Conservation (phyloP, 2,113 vertebrate species). For the Hippocampus comes region DNA sequence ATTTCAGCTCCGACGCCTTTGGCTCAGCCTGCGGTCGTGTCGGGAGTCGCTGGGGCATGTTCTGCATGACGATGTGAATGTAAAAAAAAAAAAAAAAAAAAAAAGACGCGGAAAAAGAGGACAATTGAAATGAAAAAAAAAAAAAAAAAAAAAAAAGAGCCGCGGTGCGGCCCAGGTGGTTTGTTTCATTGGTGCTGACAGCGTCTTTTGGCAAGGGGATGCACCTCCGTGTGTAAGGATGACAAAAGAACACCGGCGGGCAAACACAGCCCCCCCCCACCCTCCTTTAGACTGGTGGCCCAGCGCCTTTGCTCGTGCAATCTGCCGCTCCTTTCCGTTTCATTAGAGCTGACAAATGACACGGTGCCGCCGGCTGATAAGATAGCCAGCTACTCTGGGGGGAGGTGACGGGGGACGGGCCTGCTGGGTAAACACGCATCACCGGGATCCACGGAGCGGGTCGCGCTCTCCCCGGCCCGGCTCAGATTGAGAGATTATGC, state of each 20-base stretch:
- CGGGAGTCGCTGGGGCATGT: slow-evolving; percentile 33
- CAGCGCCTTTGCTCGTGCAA: slow-evolving; percentile 39
- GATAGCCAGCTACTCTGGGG: slow-evolving; percentile 31
- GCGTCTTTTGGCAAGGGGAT: slow-evolving; percentile 27
- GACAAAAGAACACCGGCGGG: slow-evolving; percentile 41
- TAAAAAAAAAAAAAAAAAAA: neutral
- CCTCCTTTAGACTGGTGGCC: slow-evolving; percentile 8
- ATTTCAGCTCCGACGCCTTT: neutral
- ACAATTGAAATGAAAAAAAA: slow-evolving; percentile 24
- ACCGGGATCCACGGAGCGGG: slow-evolving; percentile 28
- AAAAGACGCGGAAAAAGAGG: too few relatives aligned
- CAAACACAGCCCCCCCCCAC: slow-evolving; percentile 38
- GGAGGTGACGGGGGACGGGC: neutral
- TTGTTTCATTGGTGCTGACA: slow-evolving; percentile 52
- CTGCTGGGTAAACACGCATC: slow-evolving; percentile 38
- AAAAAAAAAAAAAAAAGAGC: slow-evolving; percentile 14
- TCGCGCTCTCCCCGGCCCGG: slow-evolving; percentile 15
- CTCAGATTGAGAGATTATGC: slow-evolving; percentile 22
- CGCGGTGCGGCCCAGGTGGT: slow-evolving; percentile 40
- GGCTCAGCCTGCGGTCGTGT: neutral
- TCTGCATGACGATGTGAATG: slow-evolving; percentile 34
- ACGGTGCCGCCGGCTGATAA: slow-evolving; percentile 35
- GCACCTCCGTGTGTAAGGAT: slow-evolving; percentile 2
- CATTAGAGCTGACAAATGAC: slow-evolving; percentile 66
- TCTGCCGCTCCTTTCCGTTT: slow-evolving; percentile 40